A percentile compares a stretch with the other conserved stretches of the same genome.
phyloP scores from a whole-genome alignment of 1,140 invertebrate species.

The Homalodisca vitripennis region DNA sequence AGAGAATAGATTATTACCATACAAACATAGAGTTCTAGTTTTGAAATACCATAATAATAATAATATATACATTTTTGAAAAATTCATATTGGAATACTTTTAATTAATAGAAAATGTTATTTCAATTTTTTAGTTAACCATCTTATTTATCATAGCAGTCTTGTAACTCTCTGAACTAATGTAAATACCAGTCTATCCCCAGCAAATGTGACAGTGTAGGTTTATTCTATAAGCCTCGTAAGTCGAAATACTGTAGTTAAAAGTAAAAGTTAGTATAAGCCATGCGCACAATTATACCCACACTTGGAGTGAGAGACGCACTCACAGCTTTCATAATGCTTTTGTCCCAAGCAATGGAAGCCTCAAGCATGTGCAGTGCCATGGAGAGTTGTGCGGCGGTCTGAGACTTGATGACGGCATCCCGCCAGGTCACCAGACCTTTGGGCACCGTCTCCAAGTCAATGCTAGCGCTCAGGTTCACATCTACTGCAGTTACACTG shows the following conservation, averaged over 20 bases:
- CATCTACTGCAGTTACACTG: constrained; percentile 41
- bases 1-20: too few relatives aligned
- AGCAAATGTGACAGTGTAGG: too few relatives aligned
- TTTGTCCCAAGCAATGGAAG: constrained; percentile 96
- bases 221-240: too few relatives aligned
- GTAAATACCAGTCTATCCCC: too few relatives aligned
- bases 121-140: too few relatives aligned
- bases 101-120: too few relatives aligned
- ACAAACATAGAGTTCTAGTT: too few relatives aligned
- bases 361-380: constrained; percentile 86
- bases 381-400: constrained; percentile 89
- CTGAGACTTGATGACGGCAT: constrained; percentile 75
- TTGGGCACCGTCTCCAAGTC: constrained; percentile 53
- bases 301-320: constrained; percentile 41
- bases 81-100: too few relatives aligned
- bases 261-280: constrained; percentile 25
- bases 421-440: constrained; percentile 83
- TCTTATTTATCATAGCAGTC: too few relatives aligned
- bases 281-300: constrained; percentile 37
- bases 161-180: too few relatives aligned
- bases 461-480: not conserved
- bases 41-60: too few relatives aligned
- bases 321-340: constrained; percentile 98
- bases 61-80: too few relatives aligned
- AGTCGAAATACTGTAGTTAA: not conserved